Conservation (phyloP, 2,113 vertebrate species). For the Cebidichthys violaceus region DNA sequence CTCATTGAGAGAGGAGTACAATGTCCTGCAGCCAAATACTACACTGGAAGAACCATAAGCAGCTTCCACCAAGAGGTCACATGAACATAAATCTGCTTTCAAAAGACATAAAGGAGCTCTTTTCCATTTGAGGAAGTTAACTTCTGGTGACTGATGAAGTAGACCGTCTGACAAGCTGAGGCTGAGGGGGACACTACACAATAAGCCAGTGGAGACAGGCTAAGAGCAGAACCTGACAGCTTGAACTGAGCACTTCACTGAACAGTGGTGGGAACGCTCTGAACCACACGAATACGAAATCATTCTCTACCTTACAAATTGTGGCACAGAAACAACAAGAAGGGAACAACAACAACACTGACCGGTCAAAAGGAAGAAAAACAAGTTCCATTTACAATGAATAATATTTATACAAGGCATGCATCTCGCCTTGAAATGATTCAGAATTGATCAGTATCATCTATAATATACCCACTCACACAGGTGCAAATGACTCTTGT, state of each 20-base stretch:
- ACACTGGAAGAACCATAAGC: not conserved
- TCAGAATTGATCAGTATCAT: not conserved
- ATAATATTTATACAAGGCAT: not conserved
- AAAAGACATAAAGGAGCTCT: not conserved
- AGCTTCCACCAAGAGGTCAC: not conserved
- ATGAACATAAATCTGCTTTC: not conserved
- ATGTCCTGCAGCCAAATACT: constrained; percentile 30
- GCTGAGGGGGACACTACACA: not conserved
- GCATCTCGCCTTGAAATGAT: not conserved
- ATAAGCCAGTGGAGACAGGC: constrained; percentile 17
- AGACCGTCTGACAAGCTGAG: constrained; percentile 9
- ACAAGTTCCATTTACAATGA: not conserved
- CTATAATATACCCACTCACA: not conserved
- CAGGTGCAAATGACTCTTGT: not conserved
- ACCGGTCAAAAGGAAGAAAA: not conserved
- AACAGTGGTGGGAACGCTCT: constrained; percentile 5
- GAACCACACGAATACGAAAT: constrained; percentile 18
- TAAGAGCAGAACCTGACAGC: not conserved
- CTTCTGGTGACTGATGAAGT: constrained; percentile 23
- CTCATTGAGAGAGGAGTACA: constrained; percentile 6
- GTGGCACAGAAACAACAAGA: not conserved
- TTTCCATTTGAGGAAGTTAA: not conserved
- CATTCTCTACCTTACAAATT: not conserved
- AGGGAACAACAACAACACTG: too few species aligned
- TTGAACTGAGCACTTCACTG: constrained; percentile 20